These are phyloP conservation scores for Oenanthe melanoleuca DNA, from an alignment of 2,113 vertebrate genomes.

Conservation along the genomic window DNA sequence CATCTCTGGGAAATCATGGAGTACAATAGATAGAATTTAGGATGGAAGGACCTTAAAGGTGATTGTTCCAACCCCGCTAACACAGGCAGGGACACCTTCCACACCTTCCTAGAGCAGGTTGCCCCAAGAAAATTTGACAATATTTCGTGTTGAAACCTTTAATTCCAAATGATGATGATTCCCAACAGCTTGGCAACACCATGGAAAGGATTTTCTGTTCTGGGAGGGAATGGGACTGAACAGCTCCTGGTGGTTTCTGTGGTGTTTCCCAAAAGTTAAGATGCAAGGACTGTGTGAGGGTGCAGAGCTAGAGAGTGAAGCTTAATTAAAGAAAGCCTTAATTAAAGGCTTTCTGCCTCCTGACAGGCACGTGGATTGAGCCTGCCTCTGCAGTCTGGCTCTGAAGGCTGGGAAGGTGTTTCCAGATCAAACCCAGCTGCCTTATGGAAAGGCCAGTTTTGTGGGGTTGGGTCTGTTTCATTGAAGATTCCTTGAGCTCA, in stretches of 20 bases:
- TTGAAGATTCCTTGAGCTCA: neutral
- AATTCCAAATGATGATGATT: neutral
- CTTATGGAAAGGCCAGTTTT: neutral
- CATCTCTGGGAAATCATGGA: neutral
- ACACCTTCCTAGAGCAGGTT: neutral
- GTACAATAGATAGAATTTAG: neutral
- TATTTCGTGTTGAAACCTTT: neutral
- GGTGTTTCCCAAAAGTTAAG: neutral
- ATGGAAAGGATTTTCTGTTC: neutral
- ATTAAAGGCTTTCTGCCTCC: neutral
- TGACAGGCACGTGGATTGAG: neutral
- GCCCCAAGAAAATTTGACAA: neutral
- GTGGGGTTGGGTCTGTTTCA: accelerated
- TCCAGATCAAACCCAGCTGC: neutral
- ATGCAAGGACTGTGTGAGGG: neutral
- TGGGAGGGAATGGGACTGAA: neutral
- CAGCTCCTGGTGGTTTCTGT: accelerated
- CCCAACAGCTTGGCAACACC: accelerated
- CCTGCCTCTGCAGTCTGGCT: neutral
- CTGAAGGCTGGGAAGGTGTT: neutral
- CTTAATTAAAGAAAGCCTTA: neutral
- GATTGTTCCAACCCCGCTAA: neutral
- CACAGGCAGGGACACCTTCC: accelerated
- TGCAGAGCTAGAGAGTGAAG: neutral
- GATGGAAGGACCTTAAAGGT: neutral